Evolutionary conservation across 2,797 vertebrate genomes (phyloP), one percentile per base, ranked within the genome.

Genomic region (Apodemus agrarius): DNA sequence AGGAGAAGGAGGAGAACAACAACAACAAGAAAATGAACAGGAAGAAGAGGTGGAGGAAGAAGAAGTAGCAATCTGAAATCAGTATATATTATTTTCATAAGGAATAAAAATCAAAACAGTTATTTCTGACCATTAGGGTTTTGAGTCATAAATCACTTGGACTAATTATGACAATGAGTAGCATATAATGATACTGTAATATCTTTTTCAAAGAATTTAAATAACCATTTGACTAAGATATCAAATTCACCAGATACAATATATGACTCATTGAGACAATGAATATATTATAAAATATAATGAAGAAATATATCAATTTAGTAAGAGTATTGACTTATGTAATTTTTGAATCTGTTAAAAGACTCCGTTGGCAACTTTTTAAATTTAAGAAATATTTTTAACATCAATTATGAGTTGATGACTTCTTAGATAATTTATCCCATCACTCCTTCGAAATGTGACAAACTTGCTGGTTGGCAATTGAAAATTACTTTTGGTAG

Each of bases 321-420:
- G 78, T 54, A 63, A 52, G 31, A n/a, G 69, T 75, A 29, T 7
- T 1, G 46, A 57, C 11, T 6, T 40, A 65, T 72, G 1, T 34
- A 87, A 85, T 93, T 89, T 12, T 43, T 85, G 49, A 24, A 34
- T 43, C 72, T 59, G 85, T 78, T 37, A 75, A 6, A 17, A 76
- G 49, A 1, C 0, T 5, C 6, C n/a, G 1, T 75, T 69, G 59
- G 14, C 52, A 84, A 92, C 24, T 6, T 37, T 87, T 9, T 81
- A 1, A 91, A 59, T 24, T 85, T 24, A 90, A 37, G 22, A 84
- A 90, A 79, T 54, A 43, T 69, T 96, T 93, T 79, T n/a, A 81
- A 75, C n/a, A 72, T 63, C 40, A 69, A 63, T 12, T 76, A 1
- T 89, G 8, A 7, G 13, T 3, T 87, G 6, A 4, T 81, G 54